These are phyloP conservation scores for Psococerastis gibbosa DNA, from an alignment of 2,888 invertebrate species.

Conservation along the genomic window DNA sequence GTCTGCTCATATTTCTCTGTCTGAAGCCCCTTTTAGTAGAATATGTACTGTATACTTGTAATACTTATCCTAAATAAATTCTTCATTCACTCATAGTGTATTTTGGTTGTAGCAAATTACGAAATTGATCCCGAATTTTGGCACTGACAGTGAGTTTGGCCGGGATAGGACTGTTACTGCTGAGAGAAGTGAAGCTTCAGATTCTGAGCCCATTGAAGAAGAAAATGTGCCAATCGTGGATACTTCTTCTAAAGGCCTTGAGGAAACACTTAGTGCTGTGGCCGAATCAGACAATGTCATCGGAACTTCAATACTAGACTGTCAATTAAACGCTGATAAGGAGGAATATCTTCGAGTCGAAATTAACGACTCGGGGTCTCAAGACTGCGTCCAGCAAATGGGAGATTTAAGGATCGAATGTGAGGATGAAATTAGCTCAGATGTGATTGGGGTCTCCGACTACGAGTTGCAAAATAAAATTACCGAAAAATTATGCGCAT, in stretches of 20 bases:
- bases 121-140: conserved; percentile 40
- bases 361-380: background rate
- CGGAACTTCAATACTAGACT: too few species aligned
- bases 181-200: conserved; percentile 32
- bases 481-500: background rate
- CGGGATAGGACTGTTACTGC: conserved; percentile 36
- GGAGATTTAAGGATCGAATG: background rate
- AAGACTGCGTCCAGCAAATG: background rate
- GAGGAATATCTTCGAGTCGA: background rate
- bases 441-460: background rate
- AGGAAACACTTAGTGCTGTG: background rate
- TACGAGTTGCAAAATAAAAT: background rate
- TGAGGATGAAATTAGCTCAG: conserved; percentile 1
- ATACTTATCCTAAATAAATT: too few species aligned
- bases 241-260: background rate
- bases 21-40: too few species aligned
- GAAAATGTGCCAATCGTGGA: conserved; percentile 1
- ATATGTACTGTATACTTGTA: too few species aligned
- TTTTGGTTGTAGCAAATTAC: conserved; percentile 27
- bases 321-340: background rate
- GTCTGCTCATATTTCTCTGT: too few species aligned
- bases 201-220: conserved; percentile 16
- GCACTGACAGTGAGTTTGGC: conserved; percentile 34
- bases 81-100: background rate
- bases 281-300: too few species aligned